These are phyloP conservation scores for Gephyroberyx darwinii DNA, from an alignment of 2,797 vertebrate species.

Conservation along the genomic window DNA sequence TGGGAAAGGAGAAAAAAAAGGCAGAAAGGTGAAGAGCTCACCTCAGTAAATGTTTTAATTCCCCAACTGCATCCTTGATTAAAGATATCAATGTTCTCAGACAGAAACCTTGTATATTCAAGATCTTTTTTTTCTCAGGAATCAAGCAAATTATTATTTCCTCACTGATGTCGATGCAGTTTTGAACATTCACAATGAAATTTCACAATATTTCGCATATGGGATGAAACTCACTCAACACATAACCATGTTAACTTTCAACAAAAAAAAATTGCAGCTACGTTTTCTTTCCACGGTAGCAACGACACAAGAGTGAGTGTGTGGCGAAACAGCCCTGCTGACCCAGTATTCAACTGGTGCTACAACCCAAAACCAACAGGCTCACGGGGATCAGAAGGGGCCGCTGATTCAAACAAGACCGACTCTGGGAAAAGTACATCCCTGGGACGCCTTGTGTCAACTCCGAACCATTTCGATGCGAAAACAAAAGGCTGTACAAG, in stretches of 20 bases:
- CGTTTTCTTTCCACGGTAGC: background rate
- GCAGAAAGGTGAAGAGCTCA: too few species aligned
- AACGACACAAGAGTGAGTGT: slow-evolving; percentile 14
- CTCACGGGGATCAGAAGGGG: slow-evolving; percentile 55
- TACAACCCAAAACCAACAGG: slow-evolving; percentile 67
- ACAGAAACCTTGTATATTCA: too few species aligned
- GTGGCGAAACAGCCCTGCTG: slow-evolving; percentile 7
- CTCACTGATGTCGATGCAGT: too few species aligned
- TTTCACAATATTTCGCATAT: too few species aligned
- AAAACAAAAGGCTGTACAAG: slow-evolving; percentile 58
- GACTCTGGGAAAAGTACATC: slow-evolving; percentile 57
- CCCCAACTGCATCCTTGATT: too few species aligned
- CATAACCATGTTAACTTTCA: background rate
- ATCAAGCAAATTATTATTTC: too few species aligned
- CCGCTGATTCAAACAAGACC: slow-evolving; percentile 43
- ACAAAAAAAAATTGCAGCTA: background rate
- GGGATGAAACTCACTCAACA: too few species aligned
- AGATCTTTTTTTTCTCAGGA: too few species aligned
- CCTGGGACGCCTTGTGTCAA: slow-evolving; percentile 56
- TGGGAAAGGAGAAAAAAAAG: too few species aligned
- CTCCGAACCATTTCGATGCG: slow-evolving; percentile 44
- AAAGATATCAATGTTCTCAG: too few species aligned
- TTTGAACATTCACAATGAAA: background rate
- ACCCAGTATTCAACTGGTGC: slow-evolving; percentile 45
- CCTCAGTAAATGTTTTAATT: too few species aligned